phyloP scores from a whole-genome alignment of 2,113 vertebrate genomes.

The Pteruthius melanotis region DNA sequence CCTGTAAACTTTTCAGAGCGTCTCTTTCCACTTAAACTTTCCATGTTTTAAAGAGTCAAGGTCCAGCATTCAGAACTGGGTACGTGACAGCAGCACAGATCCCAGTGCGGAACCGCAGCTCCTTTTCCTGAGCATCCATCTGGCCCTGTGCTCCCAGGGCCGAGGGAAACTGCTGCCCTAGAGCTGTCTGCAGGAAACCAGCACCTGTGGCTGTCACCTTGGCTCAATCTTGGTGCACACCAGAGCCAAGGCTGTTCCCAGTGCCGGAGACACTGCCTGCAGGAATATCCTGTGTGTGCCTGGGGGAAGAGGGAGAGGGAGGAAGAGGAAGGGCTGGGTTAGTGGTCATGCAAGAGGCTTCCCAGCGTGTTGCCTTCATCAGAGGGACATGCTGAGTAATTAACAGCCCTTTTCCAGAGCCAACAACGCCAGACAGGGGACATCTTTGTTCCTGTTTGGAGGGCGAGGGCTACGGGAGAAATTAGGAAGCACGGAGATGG shows the following conservation, averaged over 20 bases:
- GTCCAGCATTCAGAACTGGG: not conserved
- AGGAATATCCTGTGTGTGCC: not conserved
- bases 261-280: not conserved
- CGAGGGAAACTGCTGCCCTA: not conserved
- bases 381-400: not conserved
- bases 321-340: constrained; percentile 48
- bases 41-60: not conserved
- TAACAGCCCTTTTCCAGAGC: not conserved
- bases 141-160: not conserved
- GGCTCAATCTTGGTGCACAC: not conserved
- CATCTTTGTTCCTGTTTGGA: constrained; percentile 23
- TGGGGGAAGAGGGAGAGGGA: constrained; percentile 21
- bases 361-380: not conserved
- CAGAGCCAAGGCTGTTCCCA: not conserved
- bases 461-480: not conserved
- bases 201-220: not conserved
- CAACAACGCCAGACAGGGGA: not conserved
- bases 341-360: not conserved
- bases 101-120: not conserved
- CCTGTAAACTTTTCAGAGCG: not conserved
- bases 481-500: not conserved
- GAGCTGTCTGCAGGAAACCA: not conserved
- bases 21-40: not conserved
- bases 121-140: not conserved
- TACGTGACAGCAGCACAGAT: not conserved